A percentile compares a stretch with the other conserved stretches of the same genome.
These are phyloP conservation scores for Ophiodon elongatus DNA, from an alignment of 2,113 vertebrate species.

Conservation along the genomic window DNA sequence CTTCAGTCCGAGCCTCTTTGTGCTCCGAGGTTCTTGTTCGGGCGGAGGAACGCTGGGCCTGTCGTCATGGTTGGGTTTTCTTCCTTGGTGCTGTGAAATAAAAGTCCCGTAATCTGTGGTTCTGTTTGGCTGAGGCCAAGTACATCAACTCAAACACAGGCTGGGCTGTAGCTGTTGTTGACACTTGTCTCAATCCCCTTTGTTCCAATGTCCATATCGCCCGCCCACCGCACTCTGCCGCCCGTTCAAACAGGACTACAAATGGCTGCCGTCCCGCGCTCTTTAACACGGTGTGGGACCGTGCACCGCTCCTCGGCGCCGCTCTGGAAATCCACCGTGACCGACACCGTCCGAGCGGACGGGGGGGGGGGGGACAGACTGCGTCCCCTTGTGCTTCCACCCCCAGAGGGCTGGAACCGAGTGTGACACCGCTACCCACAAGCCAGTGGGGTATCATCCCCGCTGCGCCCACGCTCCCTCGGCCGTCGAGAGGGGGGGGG, in stretches of 20 bases:
- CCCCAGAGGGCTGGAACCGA: conserved; percentile 53
- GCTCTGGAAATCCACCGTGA: conserved; percentile 69
- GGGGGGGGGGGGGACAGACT: conserved; percentile 46
- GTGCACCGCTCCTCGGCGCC: conserved; percentile 47
- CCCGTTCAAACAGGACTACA: conserved; percentile 72
- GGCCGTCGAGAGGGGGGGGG: conserved; percentile 28
- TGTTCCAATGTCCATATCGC: conserved; percentile 75
- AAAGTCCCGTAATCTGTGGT: no score
- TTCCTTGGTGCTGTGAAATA: conserved; percentile 42
- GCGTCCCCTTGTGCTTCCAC: conserved; percentile 51
- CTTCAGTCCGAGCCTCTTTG: neutral
- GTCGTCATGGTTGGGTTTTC: conserved; percentile 29
- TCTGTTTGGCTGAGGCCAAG: conserved; percentile 50
- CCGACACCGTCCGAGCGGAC: conserved; percentile 66
- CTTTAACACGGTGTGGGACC: conserved; percentile 61
- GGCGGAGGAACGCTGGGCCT: conserved; percentile 28
- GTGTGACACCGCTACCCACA: conserved; percentile 72
- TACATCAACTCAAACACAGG: conserved; percentile 64
- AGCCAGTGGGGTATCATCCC: conserved; percentile 71
- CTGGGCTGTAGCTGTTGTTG: conserved; percentile 56
- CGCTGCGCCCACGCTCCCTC: conserved; percentile 63
- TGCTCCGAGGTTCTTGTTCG: neutral
- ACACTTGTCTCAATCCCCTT: conserved; percentile 76
- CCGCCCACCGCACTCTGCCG: conserved; percentile 58
- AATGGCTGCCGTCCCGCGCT: conserved; percentile 57